These are phyloP conservation scores for Tinea semifulvella DNA, from an alignment of 2,888 invertebrate species.

Conservation along the genomic window DNA sequence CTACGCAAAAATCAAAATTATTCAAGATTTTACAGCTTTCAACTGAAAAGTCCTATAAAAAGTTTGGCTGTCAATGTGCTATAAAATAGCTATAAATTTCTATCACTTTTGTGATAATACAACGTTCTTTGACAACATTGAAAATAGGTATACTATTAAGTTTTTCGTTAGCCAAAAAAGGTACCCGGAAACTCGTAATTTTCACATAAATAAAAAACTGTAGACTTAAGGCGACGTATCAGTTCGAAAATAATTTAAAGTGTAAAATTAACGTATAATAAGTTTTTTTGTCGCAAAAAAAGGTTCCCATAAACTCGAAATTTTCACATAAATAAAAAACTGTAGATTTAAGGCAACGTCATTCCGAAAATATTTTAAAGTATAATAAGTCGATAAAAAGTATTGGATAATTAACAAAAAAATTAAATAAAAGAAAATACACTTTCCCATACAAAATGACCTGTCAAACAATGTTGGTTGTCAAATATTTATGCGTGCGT, in stretches of 20 bases:
- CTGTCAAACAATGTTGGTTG: no score
- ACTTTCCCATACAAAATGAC: no score
- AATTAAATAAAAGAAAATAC: no score
- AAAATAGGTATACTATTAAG: conserved; percentile 22
- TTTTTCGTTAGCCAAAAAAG: neutral
- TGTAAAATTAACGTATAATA: no score
- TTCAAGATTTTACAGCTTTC: conserved; percentile 30
- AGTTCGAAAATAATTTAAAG: no score
- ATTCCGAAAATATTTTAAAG: no score
- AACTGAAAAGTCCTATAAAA: conserved; percentile 40
- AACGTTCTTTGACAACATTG: conserved; percentile 27
- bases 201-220: conserved; percentile 3
- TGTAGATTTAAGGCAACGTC: no score
- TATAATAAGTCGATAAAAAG: no score
- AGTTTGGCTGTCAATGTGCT: conserved; percentile 32
- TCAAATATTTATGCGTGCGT: no score
- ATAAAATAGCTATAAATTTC: conserved; percentile 29
- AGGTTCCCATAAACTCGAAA: neutral
- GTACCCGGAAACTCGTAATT: neutral
- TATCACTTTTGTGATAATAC: conserved; percentile 25
- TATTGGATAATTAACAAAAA: no score
- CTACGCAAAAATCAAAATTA: conserved; percentile 30
- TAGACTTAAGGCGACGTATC: no score
- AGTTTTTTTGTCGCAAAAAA: neutral
- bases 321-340: conserved; percentile 5